phyloP scores from a whole-genome alignment of 2,888 invertebrate species.

The Cancer borealis region DNA sequence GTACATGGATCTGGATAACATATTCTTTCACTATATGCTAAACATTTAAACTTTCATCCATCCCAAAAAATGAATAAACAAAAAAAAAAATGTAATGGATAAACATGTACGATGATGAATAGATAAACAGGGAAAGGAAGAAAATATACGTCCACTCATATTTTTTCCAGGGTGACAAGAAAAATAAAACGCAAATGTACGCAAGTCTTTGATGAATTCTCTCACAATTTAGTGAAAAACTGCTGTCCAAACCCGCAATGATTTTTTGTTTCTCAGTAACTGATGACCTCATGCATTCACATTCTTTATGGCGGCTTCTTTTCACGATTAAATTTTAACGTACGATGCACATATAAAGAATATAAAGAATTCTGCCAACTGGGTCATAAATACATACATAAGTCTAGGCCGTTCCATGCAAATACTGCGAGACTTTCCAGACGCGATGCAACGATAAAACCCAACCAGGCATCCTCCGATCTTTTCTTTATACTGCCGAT shows the following conservation, averaged over 20 bases:
- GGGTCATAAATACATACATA: not conserved
- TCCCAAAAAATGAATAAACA: not conserved
- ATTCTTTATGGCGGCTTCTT: not conserved
- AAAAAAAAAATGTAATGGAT: not conserved
- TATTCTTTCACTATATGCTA: too few relatives aligned
- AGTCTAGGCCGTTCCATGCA: not conserved
- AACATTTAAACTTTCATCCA: not conserved
- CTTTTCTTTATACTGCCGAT: not conserved
- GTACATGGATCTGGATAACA: not conserved
- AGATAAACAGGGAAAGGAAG: not conserved
- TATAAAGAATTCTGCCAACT: not conserved
- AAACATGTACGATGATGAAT: not conserved
- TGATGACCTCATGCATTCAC: not conserved
- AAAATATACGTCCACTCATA: not conserved
- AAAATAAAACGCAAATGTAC: not conserved
- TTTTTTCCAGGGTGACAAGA: not conserved
- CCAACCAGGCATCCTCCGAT: not conserved
- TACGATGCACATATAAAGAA: not conserved
- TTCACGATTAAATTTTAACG: not conserved
- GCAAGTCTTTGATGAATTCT: not conserved
- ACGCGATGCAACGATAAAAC: not conserved
- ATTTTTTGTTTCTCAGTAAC: not conserved
- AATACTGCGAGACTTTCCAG: not conserved
- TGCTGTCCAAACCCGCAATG: conserved; percentile 1
- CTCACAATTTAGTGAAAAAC: not conserved